Conservation (phyloP, 1,140 invertebrate species). For the Drosophila nasuta region DNA sequence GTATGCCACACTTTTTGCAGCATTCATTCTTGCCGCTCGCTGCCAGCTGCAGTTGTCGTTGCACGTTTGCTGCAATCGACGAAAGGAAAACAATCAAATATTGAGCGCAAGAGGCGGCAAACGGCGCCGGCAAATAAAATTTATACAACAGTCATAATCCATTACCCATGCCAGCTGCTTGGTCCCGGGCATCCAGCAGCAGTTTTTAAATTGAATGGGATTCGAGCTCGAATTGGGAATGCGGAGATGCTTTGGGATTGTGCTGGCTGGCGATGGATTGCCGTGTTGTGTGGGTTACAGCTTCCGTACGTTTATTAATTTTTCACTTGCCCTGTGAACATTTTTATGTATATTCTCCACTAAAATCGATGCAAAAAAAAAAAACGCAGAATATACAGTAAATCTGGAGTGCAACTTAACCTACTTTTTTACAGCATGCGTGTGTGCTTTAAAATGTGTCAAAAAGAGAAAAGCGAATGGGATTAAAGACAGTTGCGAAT, state of each 20-base stretch:
- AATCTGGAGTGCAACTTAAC: conserved; percentile 57
- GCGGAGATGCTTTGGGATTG: conserved; percentile 11
- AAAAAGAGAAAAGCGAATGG: conserved; percentile 20
- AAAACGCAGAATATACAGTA: not conserved
- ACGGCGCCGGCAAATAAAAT: conserved; percentile 55
- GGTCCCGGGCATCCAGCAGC: not conserved
- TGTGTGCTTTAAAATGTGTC: conserved; percentile 53
- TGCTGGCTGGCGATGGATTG: not conserved
- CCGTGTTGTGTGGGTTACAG: conserved; percentile 2
- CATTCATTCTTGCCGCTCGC: conserved; percentile 6
- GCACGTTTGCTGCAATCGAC: conserved; percentile 1
- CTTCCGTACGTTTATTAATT: conserved; percentile 64
- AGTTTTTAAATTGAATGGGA: conserved; percentile 27
- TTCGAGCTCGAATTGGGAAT: conserved; percentile 6
- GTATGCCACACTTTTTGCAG: conserved; percentile 45
- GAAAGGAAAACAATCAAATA: conserved; percentile 73
- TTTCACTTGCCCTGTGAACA: conserved; percentile 47
- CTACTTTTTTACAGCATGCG: conserved; percentile 50
- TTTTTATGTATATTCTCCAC: conserved; percentile 18
- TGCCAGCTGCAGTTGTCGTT: conserved; percentile 47
- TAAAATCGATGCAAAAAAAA: conserved; percentile 19
- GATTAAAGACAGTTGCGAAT: conserved; percentile 19
- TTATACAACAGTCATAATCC: conserved; percentile 68
- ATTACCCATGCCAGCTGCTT: conserved; percentile 69
- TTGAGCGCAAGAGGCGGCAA: conserved; percentile 50